Evolutionary conservation across 2,113 vertebrate species (phyloP), one percentile per base, ranked within the genome.

Genomic region (Lepus timidus): DNA sequence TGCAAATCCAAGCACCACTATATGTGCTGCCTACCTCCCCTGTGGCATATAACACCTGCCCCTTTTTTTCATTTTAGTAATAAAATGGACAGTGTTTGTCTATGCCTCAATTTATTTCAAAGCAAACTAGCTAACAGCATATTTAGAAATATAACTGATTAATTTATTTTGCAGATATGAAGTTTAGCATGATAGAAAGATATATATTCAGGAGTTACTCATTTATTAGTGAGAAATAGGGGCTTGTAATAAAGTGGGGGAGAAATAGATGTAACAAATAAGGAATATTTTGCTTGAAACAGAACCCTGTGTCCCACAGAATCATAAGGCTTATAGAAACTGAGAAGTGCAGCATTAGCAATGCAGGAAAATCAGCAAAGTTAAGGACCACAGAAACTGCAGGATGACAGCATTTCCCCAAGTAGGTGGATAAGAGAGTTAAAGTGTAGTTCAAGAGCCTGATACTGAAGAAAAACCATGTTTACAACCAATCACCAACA

Each of bases 71-170:
- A 65, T 33, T 87, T 83, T 64, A 74, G 12, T 52, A 22, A 11
- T 83, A 75, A 49, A 67, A 44, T 83, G 67, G 73, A 44, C 70
- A 20, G 11, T 87, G 9, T n/a, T 75, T 52, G 5, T 73, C 33
- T 83, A 44, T 49, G 19, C 8, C 62, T 91, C n/a, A 39, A 4
- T 87, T 84, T 93, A 87, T 79, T 95, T 44, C 83, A 70, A 20
- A 36, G 62, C 62, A 88, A 74, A n/a, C 17, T 29, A 39, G 58
- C 8, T 33, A 29, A 87, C 85, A 22, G 6, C 9, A 83, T 6
- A 71, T 39, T 86, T 52, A 64, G 58, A 81, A 85, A 78, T 22
- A 75, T 75, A 85, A 94, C 8, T n/a, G 58, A 64, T 71, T 52
- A 14, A 80, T 93, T 83, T 88, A 70, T 17, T 44, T 64, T 76